Base-by-base conservation (phyloP, 2,888 invertebrate genomes). In the Thumatha senex region DNA sequence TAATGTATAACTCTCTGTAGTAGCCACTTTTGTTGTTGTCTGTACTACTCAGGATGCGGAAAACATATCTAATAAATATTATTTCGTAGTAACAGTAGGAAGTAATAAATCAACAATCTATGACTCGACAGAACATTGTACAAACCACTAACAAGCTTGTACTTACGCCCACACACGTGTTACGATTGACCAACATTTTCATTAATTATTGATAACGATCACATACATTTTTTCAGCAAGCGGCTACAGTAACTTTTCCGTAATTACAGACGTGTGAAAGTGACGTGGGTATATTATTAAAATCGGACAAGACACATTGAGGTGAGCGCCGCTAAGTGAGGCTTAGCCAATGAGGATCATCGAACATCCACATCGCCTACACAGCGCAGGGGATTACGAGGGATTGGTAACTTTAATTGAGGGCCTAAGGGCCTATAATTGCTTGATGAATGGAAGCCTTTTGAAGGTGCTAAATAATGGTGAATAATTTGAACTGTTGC, bases 201-300 rank as follows among this genome's bases (percentile, higher is more conserved):
- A 35, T 15, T 30, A 30, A 45, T 42, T 29, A 29, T 14, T 12
- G 14, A 45, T 30, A 36, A 30, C n/a, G 14, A 15, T 7, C 29
- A 14, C 14, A 11, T 18, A 14, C 14, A 11, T 18, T 36, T 29
- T 12, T 24, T 51, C 15, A 53, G 46, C 56, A 51, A 57, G 48
- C 54, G 46, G 56, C 61, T 14, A 48, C 55, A 11, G 42, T 56
- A 45, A 56, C 2, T 13, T 15, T 36, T 65, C 56, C 51, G 51
- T 48, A 57, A 58, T 66, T 67, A 58, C 57, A 61, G 52, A 48
- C 50, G 62, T 52, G 58, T 73, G 76, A 55, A 62, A 66, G 61
- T 74, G 75, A 71, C 70, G 44, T 42, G 56, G 67, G 61, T 67
- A 67, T 35, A 74, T 75, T 68, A 73, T 66, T 60, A 63, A 73